These are phyloP conservation scores for Sciurus niger DNA, from an alignment of 2,113 vertebrate species.

Conservation along the genomic window DNA sequence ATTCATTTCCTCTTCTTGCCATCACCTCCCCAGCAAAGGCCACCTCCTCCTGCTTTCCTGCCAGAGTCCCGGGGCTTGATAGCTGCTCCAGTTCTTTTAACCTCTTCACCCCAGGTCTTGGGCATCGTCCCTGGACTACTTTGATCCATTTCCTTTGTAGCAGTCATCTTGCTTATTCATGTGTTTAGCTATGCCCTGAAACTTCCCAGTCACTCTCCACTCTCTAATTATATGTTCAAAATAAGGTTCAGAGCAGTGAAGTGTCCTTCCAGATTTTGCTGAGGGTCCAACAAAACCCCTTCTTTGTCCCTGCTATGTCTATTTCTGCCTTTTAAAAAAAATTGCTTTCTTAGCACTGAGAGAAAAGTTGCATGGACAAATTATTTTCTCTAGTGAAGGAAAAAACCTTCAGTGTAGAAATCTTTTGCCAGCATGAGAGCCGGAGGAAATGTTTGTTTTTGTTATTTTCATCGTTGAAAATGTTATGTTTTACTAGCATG, in stretches of 20 bases:
- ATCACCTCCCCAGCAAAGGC: neutral
- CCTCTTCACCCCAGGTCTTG: neutral
- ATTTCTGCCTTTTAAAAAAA: slow-evolving; percentile 42
- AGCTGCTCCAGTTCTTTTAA: neutral
- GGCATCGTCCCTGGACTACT: neutral
- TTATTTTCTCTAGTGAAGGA: slow-evolving; percentile 37
- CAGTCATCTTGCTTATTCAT: neutral
- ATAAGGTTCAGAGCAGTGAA: neutral
- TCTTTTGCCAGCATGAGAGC: neutral
- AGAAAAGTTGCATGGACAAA: neutral
- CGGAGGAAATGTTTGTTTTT: slow-evolving; percentile 58
- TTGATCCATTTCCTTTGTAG: neutral
- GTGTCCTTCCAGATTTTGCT: neutral
- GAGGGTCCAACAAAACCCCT: neutral
- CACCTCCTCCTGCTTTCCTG: neutral
- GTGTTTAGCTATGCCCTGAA: neutral
- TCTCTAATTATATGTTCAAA: neutral
- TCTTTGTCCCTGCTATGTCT: neutral
- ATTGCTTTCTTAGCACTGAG: slow-evolving; percentile 9
- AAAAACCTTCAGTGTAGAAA: slow-evolving; percentile 27
- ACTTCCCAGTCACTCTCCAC: neutral
- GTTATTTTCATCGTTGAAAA: slow-evolving; percentile 44
- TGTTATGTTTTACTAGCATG: slow-evolving; percentile 14
- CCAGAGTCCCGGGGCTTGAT: neutral
- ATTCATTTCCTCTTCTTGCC: neutral